A percentile compares a stretch with the other conserved stretches of the same genome.
phyloP scores from a whole-genome alignment of 2,113 vertebrate species.

The Brevimyrus niger region DNA sequence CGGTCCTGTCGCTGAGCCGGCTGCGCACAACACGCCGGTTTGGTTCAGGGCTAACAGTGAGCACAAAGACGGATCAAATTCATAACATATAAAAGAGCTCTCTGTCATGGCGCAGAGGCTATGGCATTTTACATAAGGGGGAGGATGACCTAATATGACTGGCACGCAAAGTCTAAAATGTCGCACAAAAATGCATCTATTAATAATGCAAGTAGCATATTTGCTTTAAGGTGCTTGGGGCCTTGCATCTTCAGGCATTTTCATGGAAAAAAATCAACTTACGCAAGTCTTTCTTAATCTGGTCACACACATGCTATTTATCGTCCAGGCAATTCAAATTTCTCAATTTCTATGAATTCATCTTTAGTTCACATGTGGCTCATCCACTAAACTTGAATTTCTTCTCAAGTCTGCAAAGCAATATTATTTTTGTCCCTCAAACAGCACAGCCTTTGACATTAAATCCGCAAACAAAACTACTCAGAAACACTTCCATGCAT shows the following conservation, averaged over 20 bases:
- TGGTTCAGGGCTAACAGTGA: background rate
- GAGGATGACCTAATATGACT: background rate
- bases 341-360: background rate
- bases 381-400: background rate
- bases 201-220: background rate
- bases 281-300: background rate
- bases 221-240: background rate
- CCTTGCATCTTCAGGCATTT: background rate
- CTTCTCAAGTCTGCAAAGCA: background rate
- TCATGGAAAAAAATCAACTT: background rate
- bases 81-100: background rate
- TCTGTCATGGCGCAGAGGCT: background rate
- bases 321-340: background rate
- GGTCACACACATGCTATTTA: background rate
- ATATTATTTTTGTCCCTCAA: background rate
- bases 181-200: background rate
- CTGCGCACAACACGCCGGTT: background rate
- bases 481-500: background rate
- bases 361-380: background rate
- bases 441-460: background rate
- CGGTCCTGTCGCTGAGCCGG: background rate
- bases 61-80: slow-evolving; percentile 17
- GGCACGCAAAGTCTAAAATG: background rate
- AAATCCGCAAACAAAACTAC: background rate
- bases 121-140: background rate